Base-by-base conservation (phyloP, 2,888 invertebrate genomes). In the Pseudococcus longispinus region DNA sequence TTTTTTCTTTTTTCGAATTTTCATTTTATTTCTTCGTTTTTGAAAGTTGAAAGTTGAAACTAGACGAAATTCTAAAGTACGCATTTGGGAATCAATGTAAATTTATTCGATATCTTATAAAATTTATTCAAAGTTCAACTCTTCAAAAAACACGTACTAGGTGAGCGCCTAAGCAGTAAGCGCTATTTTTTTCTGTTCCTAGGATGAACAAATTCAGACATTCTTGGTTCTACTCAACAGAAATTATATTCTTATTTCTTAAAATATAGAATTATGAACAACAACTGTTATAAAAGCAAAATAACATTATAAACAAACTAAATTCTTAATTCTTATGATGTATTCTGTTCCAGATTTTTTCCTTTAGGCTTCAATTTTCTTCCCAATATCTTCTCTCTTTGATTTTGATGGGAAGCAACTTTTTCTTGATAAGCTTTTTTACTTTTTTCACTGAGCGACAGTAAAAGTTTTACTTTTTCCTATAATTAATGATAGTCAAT, bases 361-460 rank as follows among this genome's bases (percentile, higher is more conserved):
- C 88, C 88, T 77, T 88, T 88, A 15, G 88, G 88, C n/a, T 88
- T 88, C 80, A 88, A 83, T 85, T 88, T 88, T 74, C 83, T 84
- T 32, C 87, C 60, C 18, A 88, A 77, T 8, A 88, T 77, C 23
- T 60, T 23, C 83, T 87, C 86, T 42, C 80, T 80, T 55, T 88
- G 37, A 88, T 83, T 20, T 87, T 88, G n/a, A 88, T 88, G 29
- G 89, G 87, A 20, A 42, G 84, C 60, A 26, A 87, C 18, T 87
- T 83, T 87, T 18, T 85, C 55, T 18, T 87, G 74, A 83, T 85
- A 88, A 13, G 77, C 84, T 18, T 87, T 74, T 11, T 88, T 89
- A 32, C 90, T 90, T 88, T 89, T 89, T 87, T 90, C 89, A 32
- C 90, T 88, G 88, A 90, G 90, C 18, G 88, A 86, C 5, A 88